Evolutionary conservation across 2,888 invertebrate genomes (phyloP), one percentile per base, ranked within the genome.

Genomic region (Mellilla xanthometata): DNA sequence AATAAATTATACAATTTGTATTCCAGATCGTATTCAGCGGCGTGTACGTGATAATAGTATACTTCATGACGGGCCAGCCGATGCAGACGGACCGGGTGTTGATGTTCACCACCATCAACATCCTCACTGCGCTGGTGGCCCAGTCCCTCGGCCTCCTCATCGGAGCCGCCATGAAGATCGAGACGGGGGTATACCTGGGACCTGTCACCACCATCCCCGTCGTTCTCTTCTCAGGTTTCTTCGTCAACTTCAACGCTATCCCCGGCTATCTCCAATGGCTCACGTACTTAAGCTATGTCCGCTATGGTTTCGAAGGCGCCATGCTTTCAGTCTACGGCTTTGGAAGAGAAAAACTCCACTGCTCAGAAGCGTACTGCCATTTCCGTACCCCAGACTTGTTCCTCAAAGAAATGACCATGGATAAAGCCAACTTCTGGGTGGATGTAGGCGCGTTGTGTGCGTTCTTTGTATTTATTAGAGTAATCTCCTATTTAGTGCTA

Each of bases 41-140:
- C 43, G 93, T 96, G 19, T 97, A 96, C 78, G 94, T 96, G 43
- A 92, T 95, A 62, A 97, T 98, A 59, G 97, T 98, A 7, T 99
- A 98, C 87, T 97, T 97, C 86, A 95, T 98, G 93, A 98, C 98
- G 13, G 95, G 96, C 5, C 98, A 99, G 79, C 98, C 98, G n/a
- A 92, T 95, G 86, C 97, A 98, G 69, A 91, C 93, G 39, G 92
- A 94, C 48, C 92, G 98, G 39, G 95, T 96, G 70, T 86, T 94
- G 26, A 95, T 96, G 94, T 95, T 95, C 65, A 91, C 95, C 4
- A 91, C 93, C 8, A 90, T 90, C 50, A 90, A 90, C 72, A 95
- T 97, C 49, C 92, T 97, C 36, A 96, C 97, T 15, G 96, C 97
- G 2, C 87, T 98, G 40, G 97, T 98, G 29, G 96, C 97, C 2